Evolutionary conservation across 1,140 invertebrate species (phyloP), one percentile per base, ranked within the genome.

Genomic region (Tetraneura akinire): DNA sequence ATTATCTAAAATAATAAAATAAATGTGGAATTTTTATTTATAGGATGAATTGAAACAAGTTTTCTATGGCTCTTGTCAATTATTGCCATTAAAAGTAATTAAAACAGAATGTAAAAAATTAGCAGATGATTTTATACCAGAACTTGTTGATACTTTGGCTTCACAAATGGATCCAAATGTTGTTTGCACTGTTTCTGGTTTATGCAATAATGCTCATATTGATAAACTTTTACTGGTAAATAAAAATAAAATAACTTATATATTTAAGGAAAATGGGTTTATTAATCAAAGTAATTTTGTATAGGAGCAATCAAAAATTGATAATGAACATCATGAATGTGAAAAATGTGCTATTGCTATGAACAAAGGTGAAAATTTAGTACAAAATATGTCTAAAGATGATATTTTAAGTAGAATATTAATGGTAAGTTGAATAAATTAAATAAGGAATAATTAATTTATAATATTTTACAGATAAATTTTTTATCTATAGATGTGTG

Each of bases 61-160:
- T 1, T 94, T 97, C 84, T 93, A 96, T 86, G 94, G 94, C 14
- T 94, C 92, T 9, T 97, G 95, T 86, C 90, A 91, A 81, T 85
- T 96, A 80, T 92, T 96, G 80, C 91, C 91, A 0, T 85, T 96
- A 18, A 92, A 94, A 85, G 80, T 90, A 23, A 88, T 96, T 18
- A 86, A 89, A 0, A 89, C 91, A 68, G 93, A 94, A 87, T 97
- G 95, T 84, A 89, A 90, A 45, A 90, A 90, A 83, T 81, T 96
- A 42, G 92, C 91, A 0, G 94, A 97, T 85, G 89, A 96, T 81
- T 96, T 94, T 85, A 91, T 95, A 80, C 93, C 94, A 0, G 93
- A 97, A 84, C 84, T 97, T 57, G 89, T 96, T 55, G 94, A 97
- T 84, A 93, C 87, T 73, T 82, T 89, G 47, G 84, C 86, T 11